Conservation (phyloP, 2,113 vertebrate genomes). For the Pan paniscus region DNA sequence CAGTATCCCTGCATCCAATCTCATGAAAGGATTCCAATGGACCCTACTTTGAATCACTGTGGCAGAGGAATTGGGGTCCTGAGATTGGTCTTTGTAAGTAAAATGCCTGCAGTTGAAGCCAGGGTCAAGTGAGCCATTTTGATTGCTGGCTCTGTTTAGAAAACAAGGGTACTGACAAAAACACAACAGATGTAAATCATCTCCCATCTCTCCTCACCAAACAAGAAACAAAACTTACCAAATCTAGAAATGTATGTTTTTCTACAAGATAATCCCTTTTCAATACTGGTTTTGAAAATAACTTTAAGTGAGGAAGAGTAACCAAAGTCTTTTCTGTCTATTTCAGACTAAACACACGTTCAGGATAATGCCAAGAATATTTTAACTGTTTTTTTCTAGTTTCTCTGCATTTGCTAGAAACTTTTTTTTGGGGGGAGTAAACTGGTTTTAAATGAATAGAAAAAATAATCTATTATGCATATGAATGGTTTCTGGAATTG, state of each 20-base stretch:
- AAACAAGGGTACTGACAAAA: neutral
- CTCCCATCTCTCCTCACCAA: neutral
- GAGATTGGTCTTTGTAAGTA: neutral
- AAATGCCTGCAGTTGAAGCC: neutral
- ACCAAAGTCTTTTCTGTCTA: neutral
- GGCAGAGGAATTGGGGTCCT: neutral
- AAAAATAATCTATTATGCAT: neutral
- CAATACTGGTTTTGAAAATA: neutral
- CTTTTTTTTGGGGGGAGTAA: conserved; percentile 17
- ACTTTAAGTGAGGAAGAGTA: conserved; percentile 23
- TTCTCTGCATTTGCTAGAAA: conserved; percentile 38
- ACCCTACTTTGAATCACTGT: neutral
- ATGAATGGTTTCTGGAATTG: conserved; percentile 29
- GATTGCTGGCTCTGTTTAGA: neutral
- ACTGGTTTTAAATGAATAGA: conserved; percentile 3
- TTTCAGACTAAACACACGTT: neutral
- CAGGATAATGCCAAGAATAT: neutral
- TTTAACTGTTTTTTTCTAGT: neutral
- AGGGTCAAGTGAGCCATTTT: neutral
- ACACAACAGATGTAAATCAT: neutral
- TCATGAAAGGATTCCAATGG: neutral
- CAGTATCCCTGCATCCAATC: neutral
- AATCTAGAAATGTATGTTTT: neutral
- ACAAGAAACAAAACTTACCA: neutral
- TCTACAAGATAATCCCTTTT: neutral